Conservation (phyloP, 2,888 invertebrate species). For the Neuroscelio doddi region DNA sequence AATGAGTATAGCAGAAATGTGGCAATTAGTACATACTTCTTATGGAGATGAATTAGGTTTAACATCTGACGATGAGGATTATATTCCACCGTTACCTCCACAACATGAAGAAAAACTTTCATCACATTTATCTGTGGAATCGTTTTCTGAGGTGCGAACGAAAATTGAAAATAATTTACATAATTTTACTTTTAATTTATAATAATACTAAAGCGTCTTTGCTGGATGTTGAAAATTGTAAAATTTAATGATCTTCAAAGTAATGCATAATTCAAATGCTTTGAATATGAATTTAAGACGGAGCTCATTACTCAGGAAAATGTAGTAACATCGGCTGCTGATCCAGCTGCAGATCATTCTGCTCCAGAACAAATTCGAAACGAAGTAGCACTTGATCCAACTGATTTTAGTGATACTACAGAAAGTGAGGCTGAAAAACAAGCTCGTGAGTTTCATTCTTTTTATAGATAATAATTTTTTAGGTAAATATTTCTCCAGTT, state of each 20-base stretch:
- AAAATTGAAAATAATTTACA: conserved; percentile 3
- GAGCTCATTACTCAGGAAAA: conserved; percentile 46
- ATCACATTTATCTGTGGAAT: conserved; percentile 73
- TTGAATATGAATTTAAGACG: conserved; percentile 10
- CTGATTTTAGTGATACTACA: conserved; percentile 86
- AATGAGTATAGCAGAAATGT: conserved; percentile 76
- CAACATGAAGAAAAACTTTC: conserved; percentile 58
- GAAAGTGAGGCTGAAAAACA: conserved; percentile 86
- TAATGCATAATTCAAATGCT: too few species aligned
- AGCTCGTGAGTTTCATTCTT: conserved; percentile 52
- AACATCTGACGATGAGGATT: conserved; percentile 94
- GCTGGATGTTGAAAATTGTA: too few species aligned
- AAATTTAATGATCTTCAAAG: too few species aligned
- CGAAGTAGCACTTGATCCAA: conserved; percentile 73
- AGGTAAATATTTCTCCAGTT: background rate
- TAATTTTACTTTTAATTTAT: too few species aligned
- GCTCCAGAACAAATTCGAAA: conserved; percentile 45
- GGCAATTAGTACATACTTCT: conserved; percentile 87
- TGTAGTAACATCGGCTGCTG: conserved; percentile 28
- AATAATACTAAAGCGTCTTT: too few species aligned
- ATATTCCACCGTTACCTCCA: conserved; percentile 75
- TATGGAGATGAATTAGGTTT: conserved; percentile 96
- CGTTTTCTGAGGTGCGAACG: conserved; percentile 71
- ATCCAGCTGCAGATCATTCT: conserved; percentile 29
- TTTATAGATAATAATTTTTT: background rate